Percentiles rank a stretch among this genome's conserved stretches.
These are phyloP conservation scores for Drosophila baimaii DNA, from an alignment of 1,140 invertebrate genomes.

Conservation along the genomic window DNA sequence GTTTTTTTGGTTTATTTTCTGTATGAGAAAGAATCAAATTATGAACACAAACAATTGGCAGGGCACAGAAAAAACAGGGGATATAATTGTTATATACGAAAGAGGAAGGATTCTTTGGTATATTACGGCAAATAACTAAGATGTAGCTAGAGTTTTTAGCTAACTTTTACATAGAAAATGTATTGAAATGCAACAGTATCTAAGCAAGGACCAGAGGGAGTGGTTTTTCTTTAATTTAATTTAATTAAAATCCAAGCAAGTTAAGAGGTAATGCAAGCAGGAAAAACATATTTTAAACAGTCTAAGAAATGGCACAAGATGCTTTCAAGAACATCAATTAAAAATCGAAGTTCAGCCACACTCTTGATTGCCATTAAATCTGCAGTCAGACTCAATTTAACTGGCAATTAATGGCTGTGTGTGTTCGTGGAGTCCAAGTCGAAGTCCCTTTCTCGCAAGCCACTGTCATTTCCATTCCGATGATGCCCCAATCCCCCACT, in stretches of 20 bases:
- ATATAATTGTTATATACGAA: not conserved
- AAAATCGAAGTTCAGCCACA: slow-evolving; percentile 3
- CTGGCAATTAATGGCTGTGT: slow-evolving; percentile 78
- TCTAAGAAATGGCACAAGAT: too few species aligned
- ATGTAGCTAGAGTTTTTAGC: too few species aligned
- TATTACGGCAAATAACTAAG: too few species aligned
- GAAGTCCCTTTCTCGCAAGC: not conserved
- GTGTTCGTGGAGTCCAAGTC: slow-evolving; percentile 1
- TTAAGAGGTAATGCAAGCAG: too few species aligned
- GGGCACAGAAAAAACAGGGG: not conserved
- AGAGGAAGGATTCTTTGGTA: too few species aligned
- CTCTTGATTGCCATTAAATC: not conserved
- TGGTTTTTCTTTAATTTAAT: too few species aligned
- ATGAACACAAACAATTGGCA: slow-evolving; percentile 21
- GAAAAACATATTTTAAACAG: too few species aligned
- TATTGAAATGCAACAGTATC: too few species aligned
- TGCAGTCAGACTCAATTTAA: slow-evolving; percentile 77
- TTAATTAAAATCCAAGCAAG: too few species aligned
- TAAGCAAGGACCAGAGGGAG: too few species aligned
- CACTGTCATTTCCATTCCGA: not conserved
- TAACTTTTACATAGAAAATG: too few species aligned
- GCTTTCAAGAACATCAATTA: slow-evolving; percentile 44
- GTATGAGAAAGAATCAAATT: slow-evolving; percentile 50
- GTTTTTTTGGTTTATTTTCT: not conserved
- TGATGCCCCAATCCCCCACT: not conserved